These are phyloP conservation scores for Empis livida DNA, from an alignment of 2,888 invertebrate species.

Conservation along the genomic window DNA sequence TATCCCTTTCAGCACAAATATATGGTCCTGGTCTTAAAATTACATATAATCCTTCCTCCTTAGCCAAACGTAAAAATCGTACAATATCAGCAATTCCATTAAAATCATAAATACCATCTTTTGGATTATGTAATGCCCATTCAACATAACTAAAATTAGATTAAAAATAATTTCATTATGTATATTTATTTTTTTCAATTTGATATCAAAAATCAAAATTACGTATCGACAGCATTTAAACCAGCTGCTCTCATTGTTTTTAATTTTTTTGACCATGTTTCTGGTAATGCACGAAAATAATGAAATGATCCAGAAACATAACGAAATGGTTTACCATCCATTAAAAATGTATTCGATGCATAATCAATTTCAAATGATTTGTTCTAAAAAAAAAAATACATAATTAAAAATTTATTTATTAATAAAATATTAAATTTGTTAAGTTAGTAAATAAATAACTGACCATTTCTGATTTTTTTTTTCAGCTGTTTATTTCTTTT, in stretches of 20 bases:
- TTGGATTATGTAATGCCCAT: conserved; percentile 79
- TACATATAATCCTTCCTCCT: conserved; percentile 66
- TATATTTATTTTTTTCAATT: neutral
- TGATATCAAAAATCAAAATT: no score
- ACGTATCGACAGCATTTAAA: conserved; percentile 76
- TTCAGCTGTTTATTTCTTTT: no score
- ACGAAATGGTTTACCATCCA: conserved; percentile 56
- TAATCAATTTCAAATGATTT: conserved; percentile 39
- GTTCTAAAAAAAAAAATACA: neutral
- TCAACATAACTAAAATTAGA: conserved; percentile 58
- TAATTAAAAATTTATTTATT: neutral
- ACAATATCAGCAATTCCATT: conserved; percentile 54
- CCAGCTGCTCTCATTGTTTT: conserved; percentile 68
- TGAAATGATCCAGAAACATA: conserved; percentile 70
- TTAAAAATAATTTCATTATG: neutral
- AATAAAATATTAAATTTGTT: no score
- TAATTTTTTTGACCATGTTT: conserved; percentile 67
- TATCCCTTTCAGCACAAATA: conserved; percentile 82
- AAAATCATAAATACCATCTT: conserved; percentile 48
- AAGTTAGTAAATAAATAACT: no score
- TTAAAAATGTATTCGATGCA: conserved; percentile 47
- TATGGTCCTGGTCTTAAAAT: conserved; percentile 80
- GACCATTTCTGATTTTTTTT: no score
- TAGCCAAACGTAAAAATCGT: conserved; percentile 56
- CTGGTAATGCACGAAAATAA: conserved; percentile 71